Evolutionary conservation across 2,888 invertebrate genomes (phyloP), one percentile per base, ranked within the genome.

Genomic region (Ophion obscuratus): DNA sequence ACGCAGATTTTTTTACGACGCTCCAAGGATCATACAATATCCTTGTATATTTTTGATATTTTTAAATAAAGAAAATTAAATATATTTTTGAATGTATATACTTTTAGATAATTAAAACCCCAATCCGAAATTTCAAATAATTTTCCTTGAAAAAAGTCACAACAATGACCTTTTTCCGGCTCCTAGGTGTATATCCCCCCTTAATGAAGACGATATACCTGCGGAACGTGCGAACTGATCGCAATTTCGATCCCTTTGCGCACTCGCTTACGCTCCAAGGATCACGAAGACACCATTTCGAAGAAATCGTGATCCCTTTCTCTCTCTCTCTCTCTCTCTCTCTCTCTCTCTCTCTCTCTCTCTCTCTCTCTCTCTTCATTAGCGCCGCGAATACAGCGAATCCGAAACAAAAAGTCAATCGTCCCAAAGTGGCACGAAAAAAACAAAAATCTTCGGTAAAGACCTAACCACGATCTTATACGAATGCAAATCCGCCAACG

Each of bases 401-500:
- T n/a, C 20, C 27, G 27, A 61, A 40, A 64, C 11, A 64, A 17
- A 57, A 64, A 62, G 57, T 70, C 59, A 79, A 88, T 87, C 83
- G 80, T 68, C 71, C 81, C 84, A 73, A 11, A 14, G 66, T 61
- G 73, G 59, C 57, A 59, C 59, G 71, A 71, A 83, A 57, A 71
- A 40, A 62, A n/a, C n/a, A 53, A 62, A 11, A 66, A 47, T 57
- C 31, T 31, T 73, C 47, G 53, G 88, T 85, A 84, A 89, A 44
- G 53, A 17, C 53, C 53, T 17, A 53, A 14, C 14, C 53, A 53
- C 53, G 53, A 53, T 53, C 53, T 53, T 53, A 90, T 89, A 89
- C 89, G 88, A 89, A 92, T 92, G 92, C 91, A 92, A 92, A 92
- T 92, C 87, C 88, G 88, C 88, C 88, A 90, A 86, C 84, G 68